Base-by-base conservation (phyloP, 2,113 vertebrate genomes). In the Arizona elegans region DNA sequence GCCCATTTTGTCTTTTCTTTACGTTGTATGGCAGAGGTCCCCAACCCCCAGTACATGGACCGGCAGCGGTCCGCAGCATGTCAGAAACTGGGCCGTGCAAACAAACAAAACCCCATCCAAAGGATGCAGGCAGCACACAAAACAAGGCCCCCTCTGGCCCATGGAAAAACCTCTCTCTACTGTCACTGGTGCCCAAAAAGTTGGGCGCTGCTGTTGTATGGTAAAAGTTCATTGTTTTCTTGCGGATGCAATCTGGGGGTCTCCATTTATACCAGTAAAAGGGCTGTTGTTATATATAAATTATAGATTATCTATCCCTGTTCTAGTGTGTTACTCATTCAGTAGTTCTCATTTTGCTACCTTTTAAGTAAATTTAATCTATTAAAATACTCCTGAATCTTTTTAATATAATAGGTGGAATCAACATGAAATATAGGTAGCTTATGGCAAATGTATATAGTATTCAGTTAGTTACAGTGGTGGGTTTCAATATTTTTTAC, bases 321-420 rank as follows among this genome's bases (percentile, higher is more conserved):
- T 38, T 81, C n/a, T 19, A 81, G 6, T 81, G 70, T 81, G 33
- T 81, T 81, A 43, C 33, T 38, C 8, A 21, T 81, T 81, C 33
- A 21, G 7, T 21, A 81, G 21, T 53, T 87, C 7, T 53, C 86
- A 87, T 87, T 87, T 17, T 26, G 50, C 47, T 87, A 50, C 86
- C 47, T 52, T 38, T 29, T 87, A 50, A 87, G 24, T 87, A 87
- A 87, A 29, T 26, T 13, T 53, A 50, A 86, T 86, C 23, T 86
- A 86, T 54, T 33, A 65, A 65, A 70, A 91, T 89, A 87, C 93
- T 95, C 2, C 65, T 95, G 62, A 92, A 43, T 47, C 4, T 94
- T 0, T 0, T 91, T 12, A 26, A 43, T 56, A 11, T 81, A 65
- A 33, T 58, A 33, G 38, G 26, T 52, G 19, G 21, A 75, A 58